These are phyloP conservation scores for Laticauda laticaudata DNA, from an alignment of 2,113 vertebrate species.

Conservation along the genomic window DNA sequence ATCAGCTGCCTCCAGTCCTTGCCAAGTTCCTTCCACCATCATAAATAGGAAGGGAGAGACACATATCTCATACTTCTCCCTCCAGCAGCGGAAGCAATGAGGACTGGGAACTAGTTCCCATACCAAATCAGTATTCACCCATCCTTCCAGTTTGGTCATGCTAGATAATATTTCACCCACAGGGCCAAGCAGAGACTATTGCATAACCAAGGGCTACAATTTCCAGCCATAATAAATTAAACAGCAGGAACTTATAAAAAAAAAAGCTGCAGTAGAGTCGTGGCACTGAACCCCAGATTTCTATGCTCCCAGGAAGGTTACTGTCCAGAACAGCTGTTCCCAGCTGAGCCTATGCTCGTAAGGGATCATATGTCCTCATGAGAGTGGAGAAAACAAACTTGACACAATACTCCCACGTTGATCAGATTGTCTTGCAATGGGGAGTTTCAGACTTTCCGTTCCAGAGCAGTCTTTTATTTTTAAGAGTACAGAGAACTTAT, in stretches of 20 bases:
- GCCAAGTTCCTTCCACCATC: not conserved
- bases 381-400: not conserved
- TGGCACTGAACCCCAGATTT: not conserved
- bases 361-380: conserved; percentile 7
- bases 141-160: conserved; percentile 5
- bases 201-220: not conserved
- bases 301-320: conserved; percentile 18
- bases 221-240: conserved; percentile 28
- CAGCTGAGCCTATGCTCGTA: not conserved
- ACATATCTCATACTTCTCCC: not conserved
- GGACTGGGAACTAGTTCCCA: not conserved
- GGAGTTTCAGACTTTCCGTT: not conserved
- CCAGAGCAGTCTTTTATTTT: not conserved
- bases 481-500: not conserved
- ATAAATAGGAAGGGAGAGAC: not conserved
- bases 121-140: conserved; percentile 3
- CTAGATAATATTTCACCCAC: conserved; percentile 22
- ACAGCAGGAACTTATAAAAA: conserved; percentile 2
- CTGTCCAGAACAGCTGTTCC: conserved; percentile 16
- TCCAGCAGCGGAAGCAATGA: not conserved
- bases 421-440: not conserved
- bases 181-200: conserved; percentile 13
- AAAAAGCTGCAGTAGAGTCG: not conserved
- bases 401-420: not conserved
- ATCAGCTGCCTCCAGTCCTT: not conserved